phyloP scores from a whole-genome alignment of 2,888 invertebrate genomes.

The Poecilus cupreus region DNA sequence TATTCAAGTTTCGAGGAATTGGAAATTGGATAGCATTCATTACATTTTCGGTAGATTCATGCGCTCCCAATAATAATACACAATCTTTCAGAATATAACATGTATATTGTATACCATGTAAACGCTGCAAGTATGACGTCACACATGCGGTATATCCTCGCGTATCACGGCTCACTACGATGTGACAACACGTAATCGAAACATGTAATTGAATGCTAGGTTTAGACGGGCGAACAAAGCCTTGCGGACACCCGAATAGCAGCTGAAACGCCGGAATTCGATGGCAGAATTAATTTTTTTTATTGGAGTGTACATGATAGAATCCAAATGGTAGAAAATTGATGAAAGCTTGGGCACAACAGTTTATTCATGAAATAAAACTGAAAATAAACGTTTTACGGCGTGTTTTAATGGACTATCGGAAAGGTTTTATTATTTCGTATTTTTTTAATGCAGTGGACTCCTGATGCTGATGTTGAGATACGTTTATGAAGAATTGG shows the following conservation, averaged over 20 bases:
- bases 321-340: background rate
- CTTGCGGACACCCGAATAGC: background rate
- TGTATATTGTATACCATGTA: background rate
- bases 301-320: background rate
- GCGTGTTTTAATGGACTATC: background rate
- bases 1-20: too few species aligned
- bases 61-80: too few species aligned
- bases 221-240: background rate
- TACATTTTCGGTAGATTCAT: too few species aligned
- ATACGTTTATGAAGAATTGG: too few species aligned
- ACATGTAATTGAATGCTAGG: slow-evolving; percentile 18
- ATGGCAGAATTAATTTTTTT: background rate
- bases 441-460: too few species aligned
- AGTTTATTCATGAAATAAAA: slow-evolving; percentile 21
- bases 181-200: slow-evolving; percentile 9
- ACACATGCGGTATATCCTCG: background rate
- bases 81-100: too few species aligned
- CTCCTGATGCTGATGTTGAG: too few species aligned
- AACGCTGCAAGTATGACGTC: background rate
- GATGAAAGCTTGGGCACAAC: background rate
- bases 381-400: background rate
- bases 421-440: too few species aligned
- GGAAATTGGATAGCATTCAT: too few species aligned
- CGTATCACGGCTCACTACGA: background rate
- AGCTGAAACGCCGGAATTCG: background rate